A percentile compares a stretch with the other conserved stretches of the same genome.
These are phyloP conservation scores for Tenthredo livida DNA, from an alignment of 2,888 invertebrate species.

Conservation along the genomic window DNA sequence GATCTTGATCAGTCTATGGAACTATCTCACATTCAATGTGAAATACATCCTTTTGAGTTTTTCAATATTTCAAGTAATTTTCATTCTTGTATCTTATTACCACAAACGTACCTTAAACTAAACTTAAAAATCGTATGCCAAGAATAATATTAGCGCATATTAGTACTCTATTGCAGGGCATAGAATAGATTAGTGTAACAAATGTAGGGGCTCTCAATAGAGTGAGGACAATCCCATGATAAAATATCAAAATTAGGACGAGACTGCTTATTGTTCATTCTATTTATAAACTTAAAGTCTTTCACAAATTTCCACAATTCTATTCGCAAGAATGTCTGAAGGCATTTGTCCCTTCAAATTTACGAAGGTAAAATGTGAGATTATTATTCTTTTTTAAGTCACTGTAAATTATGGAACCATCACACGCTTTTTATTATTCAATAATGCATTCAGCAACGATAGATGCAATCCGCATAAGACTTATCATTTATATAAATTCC, in stretches of 20 bases:
- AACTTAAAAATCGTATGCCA: slow-evolving; percentile 43
- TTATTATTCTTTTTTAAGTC: slow-evolving; percentile 4
- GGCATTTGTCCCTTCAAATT: not conserved
- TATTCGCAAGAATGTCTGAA: slow-evolving; percentile 33
- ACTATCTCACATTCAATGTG: slow-evolving; percentile 16
- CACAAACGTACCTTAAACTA: slow-evolving; percentile 33
- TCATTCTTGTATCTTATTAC: slow-evolving; percentile 35
- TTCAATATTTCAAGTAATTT: slow-evolving; percentile 18
- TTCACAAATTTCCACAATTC: slow-evolving; percentile 23
- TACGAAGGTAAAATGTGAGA: not conserved
- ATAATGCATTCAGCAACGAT: not conserved
- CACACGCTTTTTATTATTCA: not conserved
- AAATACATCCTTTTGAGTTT: slow-evolving; percentile 35
- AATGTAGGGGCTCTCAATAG: not conserved
- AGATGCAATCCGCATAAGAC: not conserved
- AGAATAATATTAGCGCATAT: slow-evolving; percentile 31
- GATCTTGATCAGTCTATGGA: slow-evolving; percentile 55
- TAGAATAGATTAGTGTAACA: slow-evolving; percentile 38
- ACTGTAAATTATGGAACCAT: slow-evolving; percentile 44
- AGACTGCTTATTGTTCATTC: slow-evolving; percentile 39
- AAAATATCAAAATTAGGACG: slow-evolving; percentile 17
- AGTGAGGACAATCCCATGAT: slow-evolving; percentile 28
- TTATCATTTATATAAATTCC: slow-evolving; percentile 10
- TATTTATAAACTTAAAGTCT: slow-evolving; percentile 21
- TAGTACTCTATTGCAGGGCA: slow-evolving; percentile 22